Evolutionary conservation across 2,888 invertebrate species (phyloP), one percentile per base, ranked within the genome.

Genomic region (Plagiodera versicolora): DNA sequence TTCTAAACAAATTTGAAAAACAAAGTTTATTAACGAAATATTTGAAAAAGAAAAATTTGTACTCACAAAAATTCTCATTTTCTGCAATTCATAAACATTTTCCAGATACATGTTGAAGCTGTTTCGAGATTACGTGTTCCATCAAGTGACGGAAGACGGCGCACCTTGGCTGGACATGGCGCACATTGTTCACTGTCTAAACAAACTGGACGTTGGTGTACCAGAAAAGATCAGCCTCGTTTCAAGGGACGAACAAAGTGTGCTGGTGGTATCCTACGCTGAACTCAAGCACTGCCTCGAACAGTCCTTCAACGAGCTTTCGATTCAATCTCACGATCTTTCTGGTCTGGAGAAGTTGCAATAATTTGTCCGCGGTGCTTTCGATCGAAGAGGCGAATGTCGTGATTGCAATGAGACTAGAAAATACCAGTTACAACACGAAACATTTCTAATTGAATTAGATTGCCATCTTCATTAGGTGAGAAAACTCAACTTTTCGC

Each of bases 91-190:
- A 2, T 2, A 2, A 2, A 2, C 11, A 6, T 32, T 11, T 2
- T 14, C 14, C 44, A 72, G 71, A 56, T 99, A 98, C 82, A 92
- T 99, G 91, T 83, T 99, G 81, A 98, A 98, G 83, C 83, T 99
- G 77, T 99, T 98, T 84, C 87, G 98, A 64, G 98, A 99, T 83
- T 96, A 95, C 80, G 85, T 98, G 74, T 98, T 99, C 83, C 98
- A 99, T 83, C 92, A 96, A 80, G 94, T 96, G 66, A 89, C 91
- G 14, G 90, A 91, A 64, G 95, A 96, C 74, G 96, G 96, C 6
- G 86, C 90, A 67, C 97, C 99, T 0, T 98, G 96, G 95, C 80
- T 98, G 63, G 98, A 99, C 83, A 90, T 97, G 86, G 92, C 96
- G 55, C 98, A 99, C 77, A 88, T 99, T 67, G 89, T 95, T 50